Percentiles rank a stretch among this genome's conserved stretches.
These are phyloP conservation scores for Piaya cayana DNA, from an alignment of 2,113 vertebrate species.

Conservation along the genomic window DNA sequence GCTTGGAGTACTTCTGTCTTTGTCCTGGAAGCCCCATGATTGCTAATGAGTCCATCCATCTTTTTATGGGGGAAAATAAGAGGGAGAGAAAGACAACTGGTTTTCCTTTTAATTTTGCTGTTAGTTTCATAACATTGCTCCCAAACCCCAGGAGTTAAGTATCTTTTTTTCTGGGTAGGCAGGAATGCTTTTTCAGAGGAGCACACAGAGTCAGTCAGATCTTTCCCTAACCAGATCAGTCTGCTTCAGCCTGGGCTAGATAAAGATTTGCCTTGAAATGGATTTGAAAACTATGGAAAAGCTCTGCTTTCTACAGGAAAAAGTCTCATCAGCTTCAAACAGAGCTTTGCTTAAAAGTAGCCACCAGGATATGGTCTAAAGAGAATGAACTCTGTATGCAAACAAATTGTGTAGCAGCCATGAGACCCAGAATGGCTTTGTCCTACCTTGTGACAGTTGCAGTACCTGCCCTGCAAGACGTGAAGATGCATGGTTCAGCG, in stretches of 20 bases:
- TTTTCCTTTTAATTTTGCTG: not conserved
- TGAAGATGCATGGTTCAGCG: rapidly evolving
- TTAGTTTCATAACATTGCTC: not conserved
- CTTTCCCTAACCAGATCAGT: not conserved
- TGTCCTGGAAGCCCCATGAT: not conserved
- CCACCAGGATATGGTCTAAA: not conserved
- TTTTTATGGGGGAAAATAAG: not conserved
- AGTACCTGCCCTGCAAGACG: not conserved
- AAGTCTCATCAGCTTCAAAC: not conserved
- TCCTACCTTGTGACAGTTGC: rapidly evolving
- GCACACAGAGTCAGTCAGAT: not conserved
- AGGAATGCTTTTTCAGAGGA: not conserved
- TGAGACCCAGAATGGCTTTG: not conserved
- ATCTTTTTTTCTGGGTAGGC: not conserved
- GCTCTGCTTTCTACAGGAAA: not conserved
- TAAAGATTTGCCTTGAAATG: slow-evolving; percentile 29
- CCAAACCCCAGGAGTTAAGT: not conserved
- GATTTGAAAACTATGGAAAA: not conserved
- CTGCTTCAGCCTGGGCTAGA: not conserved
- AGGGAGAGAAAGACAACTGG: not conserved
- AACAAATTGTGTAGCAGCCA: not conserved
- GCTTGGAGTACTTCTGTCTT: not conserved
- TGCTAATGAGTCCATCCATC: not conserved
- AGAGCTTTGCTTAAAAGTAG: not conserved
- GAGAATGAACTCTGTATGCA: not conserved